Base-by-base conservation (phyloP, 1,140 invertebrate genomes). In the Cecropterus lyciades region DNA sequence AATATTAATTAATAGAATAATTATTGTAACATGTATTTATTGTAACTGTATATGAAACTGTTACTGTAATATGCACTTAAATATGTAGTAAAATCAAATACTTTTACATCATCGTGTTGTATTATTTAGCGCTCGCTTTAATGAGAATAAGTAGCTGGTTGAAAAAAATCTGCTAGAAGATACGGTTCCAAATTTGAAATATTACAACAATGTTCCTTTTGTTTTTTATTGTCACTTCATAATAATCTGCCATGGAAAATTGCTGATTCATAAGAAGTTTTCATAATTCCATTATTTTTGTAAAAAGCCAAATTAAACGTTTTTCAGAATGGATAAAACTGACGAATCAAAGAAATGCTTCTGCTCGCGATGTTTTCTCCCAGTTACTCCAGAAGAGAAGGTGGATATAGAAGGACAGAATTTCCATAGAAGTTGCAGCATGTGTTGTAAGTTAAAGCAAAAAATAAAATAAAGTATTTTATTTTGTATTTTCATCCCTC, bases 401-500 rank as follows among this genome's bases (percentile, higher is more conserved):
- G 80, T 91, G 14, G 85, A 88, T 53, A 81, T 89, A n/a, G 86
- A 88, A 42, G 82, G 82, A 14, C 89, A 91, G 40, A 84, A 81
- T 51, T 91, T 91, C 63, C 89, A 91, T 48, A 77, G 77, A 53
- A 68, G 80, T 16, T 91, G 89, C 59, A 84, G 86, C 63, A 88
- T 81, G 80, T 90, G 89, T 52, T 91, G 89, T 91, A 78, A 89
- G 89, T n/a, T n/a, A n/a, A n/a, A n/a, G n/a, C n/a, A n/a, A n/a
- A n/a, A n/a, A n/a, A n/a, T 85, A 60, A 40, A 10, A 17, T 9
- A 33, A 33, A 33, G 30, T 7, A 33, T 33, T n/a, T n/a, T n/a
- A n/a, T n/a, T n/a, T n/a, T n/a, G n/a, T n/a, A n/a, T n/a, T n/a
- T n/a, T n/a, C n/a, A n/a, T n/a, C n/a, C n/a, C n/a, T n/a, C n/a